Percentiles rank a stretch among this genome's conserved stretches.
Conservation (phyloP, 53 echinoderm and acorn worm species). For the Apostichopus leukothele region DNA sequence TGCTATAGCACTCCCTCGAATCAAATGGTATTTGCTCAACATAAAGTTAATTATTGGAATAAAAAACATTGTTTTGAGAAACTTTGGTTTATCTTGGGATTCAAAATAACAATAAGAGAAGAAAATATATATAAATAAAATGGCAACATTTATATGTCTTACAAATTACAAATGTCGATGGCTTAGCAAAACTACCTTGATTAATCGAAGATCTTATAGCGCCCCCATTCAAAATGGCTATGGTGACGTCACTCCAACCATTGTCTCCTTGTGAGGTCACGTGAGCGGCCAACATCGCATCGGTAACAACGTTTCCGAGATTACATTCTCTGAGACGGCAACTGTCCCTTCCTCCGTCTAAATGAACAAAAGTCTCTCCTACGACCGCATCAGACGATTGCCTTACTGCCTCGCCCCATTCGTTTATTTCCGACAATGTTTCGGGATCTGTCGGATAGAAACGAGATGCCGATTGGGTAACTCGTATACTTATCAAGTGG, state of each 20-base stretch:
- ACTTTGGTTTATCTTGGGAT: too few relatives aligned
- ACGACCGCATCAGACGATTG: background rate
- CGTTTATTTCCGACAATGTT: background rate
- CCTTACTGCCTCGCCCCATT: constrained; percentile 40
- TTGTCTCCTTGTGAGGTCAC: constrained; percentile 14
- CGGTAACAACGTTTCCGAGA: constrained; percentile 42
- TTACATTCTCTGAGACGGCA: constrained; percentile 46
- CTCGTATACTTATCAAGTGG: too few relatives aligned
- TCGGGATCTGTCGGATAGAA: constrained; percentile 6
- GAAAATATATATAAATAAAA: too few relatives aligned
- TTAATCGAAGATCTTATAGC: constrained; percentile 38
- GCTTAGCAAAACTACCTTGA: constrained; percentile 10
- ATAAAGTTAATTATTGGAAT: too few relatives aligned
- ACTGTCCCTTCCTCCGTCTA: constrained; percentile 33
- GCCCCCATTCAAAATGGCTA: constrained; percentile 41
- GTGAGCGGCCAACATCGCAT: constrained; percentile 41
- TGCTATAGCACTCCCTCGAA: too few relatives aligned
- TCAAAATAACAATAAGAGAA: too few relatives aligned
- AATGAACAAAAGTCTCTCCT: constrained; percentile 19
- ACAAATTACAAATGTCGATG: too few relatives aligned
- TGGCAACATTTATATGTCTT: too few relatives aligned
- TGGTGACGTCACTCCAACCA: constrained; percentile 48
- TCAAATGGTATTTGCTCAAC: too few relatives aligned
- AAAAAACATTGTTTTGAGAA: too few relatives aligned
- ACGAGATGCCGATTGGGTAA: background rate